These are phyloP conservation scores for Scartelaos histophorus DNA, from an alignment of 2,113 vertebrate species.

Conservation along the genomic window DNA sequence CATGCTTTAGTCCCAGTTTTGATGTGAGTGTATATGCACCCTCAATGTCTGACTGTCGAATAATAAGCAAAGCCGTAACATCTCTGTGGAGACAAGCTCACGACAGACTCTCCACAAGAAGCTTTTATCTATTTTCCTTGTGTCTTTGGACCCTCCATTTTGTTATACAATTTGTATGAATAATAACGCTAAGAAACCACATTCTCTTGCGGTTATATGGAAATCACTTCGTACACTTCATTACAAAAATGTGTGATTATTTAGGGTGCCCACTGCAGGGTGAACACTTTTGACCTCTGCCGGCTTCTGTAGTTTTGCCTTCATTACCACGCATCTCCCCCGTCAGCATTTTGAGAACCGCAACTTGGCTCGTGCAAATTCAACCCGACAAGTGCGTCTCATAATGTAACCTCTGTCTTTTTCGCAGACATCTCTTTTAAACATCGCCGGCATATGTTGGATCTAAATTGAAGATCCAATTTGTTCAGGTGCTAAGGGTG, in stretches of 20 bases:
- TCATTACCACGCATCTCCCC: background rate
- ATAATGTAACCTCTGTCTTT: constrained; percentile 25
- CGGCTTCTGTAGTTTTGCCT: background rate
- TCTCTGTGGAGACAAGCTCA: too few species aligned
- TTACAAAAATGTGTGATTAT: background rate
- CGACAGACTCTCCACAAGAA: too few species aligned
- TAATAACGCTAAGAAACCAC: too few species aligned
- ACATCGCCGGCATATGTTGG: background rate
- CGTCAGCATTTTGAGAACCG: background rate
- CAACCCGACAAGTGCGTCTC: constrained; percentile 20
- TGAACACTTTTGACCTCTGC: background rate
- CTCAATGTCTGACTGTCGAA: too few species aligned
- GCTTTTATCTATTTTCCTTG: too few species aligned
- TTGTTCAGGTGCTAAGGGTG: constrained; percentile 39
- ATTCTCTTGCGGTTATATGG: too few species aligned
- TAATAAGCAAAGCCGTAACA: too few species aligned
- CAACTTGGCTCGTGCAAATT: background rate
- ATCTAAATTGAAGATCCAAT: constrained; percentile 23
- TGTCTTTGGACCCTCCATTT: too few species aligned
- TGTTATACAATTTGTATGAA: too few species aligned
- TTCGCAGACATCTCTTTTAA: constrained; percentile 15
- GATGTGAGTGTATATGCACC: too few species aligned
- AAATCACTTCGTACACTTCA: too few species aligned
- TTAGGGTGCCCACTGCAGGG: background rate
- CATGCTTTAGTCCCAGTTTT: too few species aligned